Conservation (phyloP, 64 coral and sea anemone species). For the Porites australiensis region DNA sequence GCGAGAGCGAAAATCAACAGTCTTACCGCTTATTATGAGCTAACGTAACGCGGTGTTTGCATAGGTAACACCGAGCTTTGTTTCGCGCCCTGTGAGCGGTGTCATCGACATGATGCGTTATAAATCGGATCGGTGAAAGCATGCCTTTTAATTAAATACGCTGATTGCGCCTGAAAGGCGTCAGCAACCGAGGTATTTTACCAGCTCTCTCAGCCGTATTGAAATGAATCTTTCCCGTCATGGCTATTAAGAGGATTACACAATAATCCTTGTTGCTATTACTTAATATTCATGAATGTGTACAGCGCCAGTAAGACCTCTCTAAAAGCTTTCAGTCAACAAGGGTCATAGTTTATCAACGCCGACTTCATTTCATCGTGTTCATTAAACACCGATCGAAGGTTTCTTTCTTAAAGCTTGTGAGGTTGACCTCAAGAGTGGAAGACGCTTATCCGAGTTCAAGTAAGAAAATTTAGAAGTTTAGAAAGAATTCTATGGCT, state of each 20-base stretch:
- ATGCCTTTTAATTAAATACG: neutral
- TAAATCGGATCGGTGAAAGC: neutral
- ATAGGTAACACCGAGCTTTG: neutral
- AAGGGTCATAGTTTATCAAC: neutral
- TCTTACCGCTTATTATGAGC: neutral
- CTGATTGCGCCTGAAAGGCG: neutral
- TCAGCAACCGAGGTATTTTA: conserved; percentile 31
- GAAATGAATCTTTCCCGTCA: neutral
- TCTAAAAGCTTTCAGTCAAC: neutral
- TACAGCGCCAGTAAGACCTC: neutral
- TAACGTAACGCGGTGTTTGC: neutral
- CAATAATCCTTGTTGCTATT: conserved; percentile 14
- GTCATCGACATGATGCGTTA: neutral
- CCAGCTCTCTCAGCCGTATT: neutral
- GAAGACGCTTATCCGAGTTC: too few species aligned
- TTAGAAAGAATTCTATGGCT: too few species aligned
- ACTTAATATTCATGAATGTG: conserved; percentile 1
- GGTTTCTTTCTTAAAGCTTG: too few species aligned
- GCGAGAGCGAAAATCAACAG: neutral
- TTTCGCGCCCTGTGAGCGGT: neutral
- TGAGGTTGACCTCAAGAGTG: too few species aligned
- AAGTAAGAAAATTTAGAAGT: too few species aligned
- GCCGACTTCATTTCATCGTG: neutral
- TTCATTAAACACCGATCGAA: neutral
- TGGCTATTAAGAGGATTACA: conserved; percentile 17